Conservation (phyloP, 1,140 invertebrate genomes). For the Drosophila obscura region DNA sequence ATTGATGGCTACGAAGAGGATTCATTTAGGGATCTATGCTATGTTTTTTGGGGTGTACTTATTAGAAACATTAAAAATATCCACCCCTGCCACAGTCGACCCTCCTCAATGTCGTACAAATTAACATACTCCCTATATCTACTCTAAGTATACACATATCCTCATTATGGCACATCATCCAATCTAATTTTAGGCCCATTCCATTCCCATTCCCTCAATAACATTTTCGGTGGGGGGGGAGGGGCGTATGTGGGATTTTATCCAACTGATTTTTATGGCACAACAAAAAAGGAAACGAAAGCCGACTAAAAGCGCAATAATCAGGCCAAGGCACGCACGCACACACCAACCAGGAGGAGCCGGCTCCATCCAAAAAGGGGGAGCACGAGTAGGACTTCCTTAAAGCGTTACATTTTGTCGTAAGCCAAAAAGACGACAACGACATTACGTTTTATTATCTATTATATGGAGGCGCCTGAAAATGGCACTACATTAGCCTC, state of each 20-base stretch:
- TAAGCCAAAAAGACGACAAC: constrained; percentile 70
- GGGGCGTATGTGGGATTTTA: constrained; percentile 53
- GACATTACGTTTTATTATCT: constrained; percentile 80
- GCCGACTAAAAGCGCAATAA: constrained; percentile 68
- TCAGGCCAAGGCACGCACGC: constrained; percentile 60
- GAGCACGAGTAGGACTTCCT: neutral
- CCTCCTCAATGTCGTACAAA: constrained; percentile 7
- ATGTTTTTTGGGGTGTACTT: too few species aligned
- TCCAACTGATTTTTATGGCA: constrained; percentile 74
- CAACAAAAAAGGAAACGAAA: constrained; percentile 18
- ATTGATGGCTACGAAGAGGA: too few species aligned
- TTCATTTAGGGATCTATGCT: too few species aligned
- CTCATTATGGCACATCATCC: constrained; percentile 80
- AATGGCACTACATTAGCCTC: constrained; percentile 76
- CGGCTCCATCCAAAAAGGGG: too few species aligned
- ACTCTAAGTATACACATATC: constrained; percentile 39
- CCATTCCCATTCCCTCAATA: constrained; percentile 56
- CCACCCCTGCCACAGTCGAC: neutral
- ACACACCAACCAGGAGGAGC: constrained; percentile 6
- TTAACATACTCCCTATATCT: constrained; percentile 16
- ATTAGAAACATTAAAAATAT: neutral
- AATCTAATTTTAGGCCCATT: constrained; percentile 68
- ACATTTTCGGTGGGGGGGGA: constrained; percentile 35
- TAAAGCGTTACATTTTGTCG: constrained; percentile 42
- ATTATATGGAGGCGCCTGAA: constrained; percentile 73